Evolutionary conservation across 2,888 invertebrate genomes (phyloP).

Genomic region (Octonoba sinensis): DNA sequence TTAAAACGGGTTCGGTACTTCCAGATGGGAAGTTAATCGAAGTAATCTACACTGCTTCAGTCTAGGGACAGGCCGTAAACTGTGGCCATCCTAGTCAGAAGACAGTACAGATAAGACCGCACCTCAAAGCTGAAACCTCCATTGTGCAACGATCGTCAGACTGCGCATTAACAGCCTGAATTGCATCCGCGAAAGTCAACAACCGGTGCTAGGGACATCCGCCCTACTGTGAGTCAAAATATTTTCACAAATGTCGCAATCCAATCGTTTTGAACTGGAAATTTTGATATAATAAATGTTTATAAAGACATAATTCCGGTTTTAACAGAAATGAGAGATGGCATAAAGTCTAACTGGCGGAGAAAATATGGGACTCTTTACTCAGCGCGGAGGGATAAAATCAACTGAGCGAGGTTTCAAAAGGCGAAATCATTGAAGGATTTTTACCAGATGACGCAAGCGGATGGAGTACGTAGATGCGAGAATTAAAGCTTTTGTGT

Average conservation of each 20-base stretch:
- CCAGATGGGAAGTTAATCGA: slow-evolving; percentile 31
- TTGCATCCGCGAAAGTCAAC: slow-evolving; percentile 62
- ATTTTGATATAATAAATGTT: neutral
- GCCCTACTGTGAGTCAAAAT: slow-evolving; percentile 13
- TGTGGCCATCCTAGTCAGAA: slow-evolving; percentile 63
- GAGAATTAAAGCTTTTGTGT: slow-evolving; percentile 55
- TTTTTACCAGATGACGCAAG: slow-evolving; percentile 60
- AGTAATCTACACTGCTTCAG: slow-evolving; percentile 52
- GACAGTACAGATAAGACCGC: slow-evolving; percentile 51
- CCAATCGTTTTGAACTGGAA: neutral
- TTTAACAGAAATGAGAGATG: neutral
- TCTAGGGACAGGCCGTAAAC: slow-evolving; percentile 59
- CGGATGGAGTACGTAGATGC: slow-evolving; percentile 60
- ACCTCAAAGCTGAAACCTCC: slow-evolving; percentile 49
- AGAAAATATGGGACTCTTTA: slow-evolving; percentile 28
- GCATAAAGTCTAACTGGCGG: neutral
- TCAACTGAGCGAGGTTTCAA: slow-evolving; percentile 30
- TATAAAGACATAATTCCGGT: neutral
- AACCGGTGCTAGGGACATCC: slow-evolving; percentile 59
- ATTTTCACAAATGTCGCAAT: neutral
- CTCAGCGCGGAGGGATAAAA: slow-evolving; percentile 37
- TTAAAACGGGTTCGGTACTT: slow-evolving; percentile 44
- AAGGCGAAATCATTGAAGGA: slow-evolving; percentile 62
- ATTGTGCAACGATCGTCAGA: slow-evolving; percentile 60
- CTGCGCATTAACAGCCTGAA: slow-evolving; percentile 57